phyloP scores from a whole-genome alignment of 2,797 vertebrate genomes.

The Semaprochilodus insignis region DNA sequence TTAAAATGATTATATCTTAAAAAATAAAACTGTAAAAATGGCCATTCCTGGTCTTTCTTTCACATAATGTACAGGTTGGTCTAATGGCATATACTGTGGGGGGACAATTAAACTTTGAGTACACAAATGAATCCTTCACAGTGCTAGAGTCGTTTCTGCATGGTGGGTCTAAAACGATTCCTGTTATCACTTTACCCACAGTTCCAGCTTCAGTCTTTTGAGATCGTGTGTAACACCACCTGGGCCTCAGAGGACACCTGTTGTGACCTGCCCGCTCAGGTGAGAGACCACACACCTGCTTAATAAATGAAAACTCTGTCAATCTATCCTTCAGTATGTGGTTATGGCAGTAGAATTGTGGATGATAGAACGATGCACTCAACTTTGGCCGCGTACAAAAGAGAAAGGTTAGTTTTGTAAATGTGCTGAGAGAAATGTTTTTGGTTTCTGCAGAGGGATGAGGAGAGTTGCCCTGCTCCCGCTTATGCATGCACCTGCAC shows the following conservation, averaged over 20 bases:
- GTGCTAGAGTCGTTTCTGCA: neutral
- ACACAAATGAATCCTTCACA: neutral
- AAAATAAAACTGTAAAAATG: too few species aligned
- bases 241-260: conserved; percentile 87
- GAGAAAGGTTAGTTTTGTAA: too few species aligned
- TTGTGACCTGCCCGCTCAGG: conserved; percentile 89
- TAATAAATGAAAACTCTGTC: neutral
- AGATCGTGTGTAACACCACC: conserved; percentile 85
- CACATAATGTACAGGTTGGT: neutral
- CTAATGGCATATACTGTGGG: neutral
- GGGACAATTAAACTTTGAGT: neutral
- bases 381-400: conserved; percentile 2
- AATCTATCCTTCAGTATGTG: neutral
- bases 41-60: neutral
- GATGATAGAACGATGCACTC: neutral
- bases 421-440: conserved; percentile 8
- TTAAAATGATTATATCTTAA: too few species aligned
- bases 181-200: conserved; percentile 59
- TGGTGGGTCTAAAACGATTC: neutral
- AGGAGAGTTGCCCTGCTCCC: conserved; percentile 84
- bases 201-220: conserved; percentile 91
- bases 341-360: neutral
- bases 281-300: conserved; percentile 66
- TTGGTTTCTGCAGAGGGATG: conserved; percentile 81
- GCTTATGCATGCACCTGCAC: conserved; percentile 84